Conservation (phyloP, 2,797 vertebrate species). For the Crenichthys baileyi region DNA sequence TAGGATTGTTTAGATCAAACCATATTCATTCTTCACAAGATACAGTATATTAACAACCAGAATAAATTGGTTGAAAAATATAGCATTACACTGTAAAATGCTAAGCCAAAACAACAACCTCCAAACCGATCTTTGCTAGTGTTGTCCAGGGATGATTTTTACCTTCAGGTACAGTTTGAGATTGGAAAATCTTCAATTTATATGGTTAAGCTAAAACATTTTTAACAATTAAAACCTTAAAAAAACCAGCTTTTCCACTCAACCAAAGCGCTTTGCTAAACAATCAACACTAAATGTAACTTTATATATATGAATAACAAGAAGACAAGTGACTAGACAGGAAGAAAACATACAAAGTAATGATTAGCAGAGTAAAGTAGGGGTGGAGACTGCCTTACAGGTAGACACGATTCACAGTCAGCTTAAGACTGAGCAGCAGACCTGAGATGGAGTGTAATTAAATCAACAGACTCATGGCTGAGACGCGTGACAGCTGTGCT, state of each 20-base stretch:
- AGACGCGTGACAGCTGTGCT: conserved; percentile 30
- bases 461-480: conserved; percentile 43
- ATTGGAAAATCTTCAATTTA: background rate
- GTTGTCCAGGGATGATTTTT: background rate
- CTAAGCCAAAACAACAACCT: no score
- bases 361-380: background rate
- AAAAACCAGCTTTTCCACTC: background rate
- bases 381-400: conserved; percentile 1
- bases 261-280: background rate
- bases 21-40: no score
- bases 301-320: background rate
- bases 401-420: conserved; percentile 8
- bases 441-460: conserved; percentile 27
- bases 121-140: no score
- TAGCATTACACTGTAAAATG: no score
- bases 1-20: no score
- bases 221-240: background rate
- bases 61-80: no score
- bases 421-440: conserved; percentile 11
- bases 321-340: no score
- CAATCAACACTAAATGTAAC: background rate
- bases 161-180: background rate
- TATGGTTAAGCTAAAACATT: no score
- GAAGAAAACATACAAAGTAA: background rate
- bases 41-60: no score